Evolutionary conservation across 2,888 invertebrate genomes (phyloP).

Genomic region (Eremobia ochroleuca): DNA sequence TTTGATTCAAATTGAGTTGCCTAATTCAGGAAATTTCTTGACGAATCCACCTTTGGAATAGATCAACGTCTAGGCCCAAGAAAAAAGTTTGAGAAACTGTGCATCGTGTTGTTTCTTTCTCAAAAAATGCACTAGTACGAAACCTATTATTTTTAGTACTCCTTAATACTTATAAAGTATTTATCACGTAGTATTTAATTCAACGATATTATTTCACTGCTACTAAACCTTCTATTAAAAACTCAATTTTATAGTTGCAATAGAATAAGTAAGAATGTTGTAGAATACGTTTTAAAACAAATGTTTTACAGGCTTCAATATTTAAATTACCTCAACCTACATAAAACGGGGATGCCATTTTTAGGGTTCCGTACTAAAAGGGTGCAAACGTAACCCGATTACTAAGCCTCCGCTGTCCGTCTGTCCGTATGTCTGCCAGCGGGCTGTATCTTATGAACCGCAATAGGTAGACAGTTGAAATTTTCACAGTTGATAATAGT

Average conservation of each 20-base stretch:
- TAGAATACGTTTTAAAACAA: background rate
- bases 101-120: background rate
- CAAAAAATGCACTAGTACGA: background rate
- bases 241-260: background rate
- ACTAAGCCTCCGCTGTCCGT: background rate
- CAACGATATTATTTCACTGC: background rate
- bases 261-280: background rate
- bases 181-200: background rate
- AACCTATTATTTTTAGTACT: slow-evolving; percentile 23
- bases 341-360: background rate
- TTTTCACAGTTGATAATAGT: no score
- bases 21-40: background rate
- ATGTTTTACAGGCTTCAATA: background rate
- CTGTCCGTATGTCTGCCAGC: no score
- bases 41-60: no score
- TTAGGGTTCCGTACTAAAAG: no score
- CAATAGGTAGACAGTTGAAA: no score
- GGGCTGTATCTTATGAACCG: background rate
- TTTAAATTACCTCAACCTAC: background rate
- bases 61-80: no score
- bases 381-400: background rate
- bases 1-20: background rate
- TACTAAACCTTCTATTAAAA: background rate
- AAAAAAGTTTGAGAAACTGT: slow-evolving; percentile 19
- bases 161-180: background rate